These are phyloP conservation scores for Athalia rosae DNA, from an alignment of 2,888 invertebrate genomes.

Conservation along the genomic window DNA sequence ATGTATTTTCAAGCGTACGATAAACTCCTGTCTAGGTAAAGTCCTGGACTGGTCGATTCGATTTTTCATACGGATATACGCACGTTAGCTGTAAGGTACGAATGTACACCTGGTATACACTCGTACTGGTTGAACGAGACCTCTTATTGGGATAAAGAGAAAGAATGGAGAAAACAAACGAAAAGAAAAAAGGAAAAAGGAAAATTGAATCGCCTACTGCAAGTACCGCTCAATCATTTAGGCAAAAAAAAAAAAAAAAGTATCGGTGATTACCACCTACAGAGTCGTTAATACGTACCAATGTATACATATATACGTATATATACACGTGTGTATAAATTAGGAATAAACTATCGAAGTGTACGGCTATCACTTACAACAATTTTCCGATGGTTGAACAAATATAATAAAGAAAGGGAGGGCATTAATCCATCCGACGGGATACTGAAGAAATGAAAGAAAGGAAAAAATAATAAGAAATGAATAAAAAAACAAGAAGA, in stretches of 20 bases:
- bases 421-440: conserved; percentile 17
- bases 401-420: conserved; percentile 45
- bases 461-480: conserved; percentile 10
- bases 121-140: too few relatives aligned
- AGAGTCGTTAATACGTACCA: background rate
- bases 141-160: too few relatives aligned
- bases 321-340: conserved; percentile 2
- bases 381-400: conserved; percentile 51
- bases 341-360: conserved; percentile 18
- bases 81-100: too few relatives aligned
- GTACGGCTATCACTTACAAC: conserved; percentile 17
- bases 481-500: background rate
- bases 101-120: too few relatives aligned
- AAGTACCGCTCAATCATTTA: background rate
- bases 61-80: background rate
- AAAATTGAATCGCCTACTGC: background rate
- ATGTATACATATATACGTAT: conserved; percentile 2
- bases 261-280: background rate
- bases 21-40: background rate
- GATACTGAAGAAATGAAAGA: conserved; percentile 5
- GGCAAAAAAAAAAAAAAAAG: background rate
- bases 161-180: background rate
- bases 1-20: background rate
- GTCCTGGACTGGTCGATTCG: background rate
- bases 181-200: background rate